Evolutionary conservation across 2,888 invertebrate genomes (phyloP).

Genomic region (Nephrocerus scutellatus): DNA sequence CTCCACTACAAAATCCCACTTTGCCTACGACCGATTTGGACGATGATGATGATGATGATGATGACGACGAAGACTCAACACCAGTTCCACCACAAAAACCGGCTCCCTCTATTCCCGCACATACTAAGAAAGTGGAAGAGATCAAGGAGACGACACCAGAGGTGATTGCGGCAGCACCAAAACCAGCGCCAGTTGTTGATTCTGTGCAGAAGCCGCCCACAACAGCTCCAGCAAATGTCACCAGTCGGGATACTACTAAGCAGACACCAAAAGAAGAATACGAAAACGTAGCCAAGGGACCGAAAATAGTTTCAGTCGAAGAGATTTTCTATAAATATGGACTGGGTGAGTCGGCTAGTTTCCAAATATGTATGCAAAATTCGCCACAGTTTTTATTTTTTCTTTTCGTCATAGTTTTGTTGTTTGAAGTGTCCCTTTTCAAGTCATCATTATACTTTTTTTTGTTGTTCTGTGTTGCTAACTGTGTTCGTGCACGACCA

Average conservation of each 20-base stretch:
- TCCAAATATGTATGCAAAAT: too few species aligned
- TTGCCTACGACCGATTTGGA: slow-evolving; percentile 36
- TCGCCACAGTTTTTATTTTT: too few species aligned
- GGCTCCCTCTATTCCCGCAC: slow-evolving; percentile 9
- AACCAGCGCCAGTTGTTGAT: slow-evolving; percentile 14
- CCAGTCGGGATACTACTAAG: slow-evolving; percentile 8
- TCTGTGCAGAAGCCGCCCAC: slow-evolving; percentile 15
- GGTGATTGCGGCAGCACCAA: slow-evolving; percentile 16
- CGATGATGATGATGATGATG: slow-evolving; percentile 28
- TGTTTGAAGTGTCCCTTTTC: too few species aligned
- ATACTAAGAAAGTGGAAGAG: slow-evolving; percentile 16
- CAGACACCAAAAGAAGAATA: not conserved
- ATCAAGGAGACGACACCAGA: slow-evolving; percentile 14
- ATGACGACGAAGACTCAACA: slow-evolving; percentile 21
- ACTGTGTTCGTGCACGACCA: too few species aligned
- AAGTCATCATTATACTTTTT: too few species aligned
- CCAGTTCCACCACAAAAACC: slow-evolving; percentile 20
- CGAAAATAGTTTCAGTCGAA: slow-evolving; percentile 50
- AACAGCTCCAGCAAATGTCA: slow-evolving; percentile 1
- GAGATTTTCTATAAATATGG: slow-evolving; percentile 61
- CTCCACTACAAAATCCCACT: not conserved
- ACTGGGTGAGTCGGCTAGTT: slow-evolving; percentile 60
- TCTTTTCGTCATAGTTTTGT: too few species aligned
- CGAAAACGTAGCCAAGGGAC: slow-evolving; percentile 15
- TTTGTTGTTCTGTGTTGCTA: too few species aligned